Base-by-base conservation (phyloP, 2,888 invertebrate genomes). In the Colostygia pectinataria region DNA sequence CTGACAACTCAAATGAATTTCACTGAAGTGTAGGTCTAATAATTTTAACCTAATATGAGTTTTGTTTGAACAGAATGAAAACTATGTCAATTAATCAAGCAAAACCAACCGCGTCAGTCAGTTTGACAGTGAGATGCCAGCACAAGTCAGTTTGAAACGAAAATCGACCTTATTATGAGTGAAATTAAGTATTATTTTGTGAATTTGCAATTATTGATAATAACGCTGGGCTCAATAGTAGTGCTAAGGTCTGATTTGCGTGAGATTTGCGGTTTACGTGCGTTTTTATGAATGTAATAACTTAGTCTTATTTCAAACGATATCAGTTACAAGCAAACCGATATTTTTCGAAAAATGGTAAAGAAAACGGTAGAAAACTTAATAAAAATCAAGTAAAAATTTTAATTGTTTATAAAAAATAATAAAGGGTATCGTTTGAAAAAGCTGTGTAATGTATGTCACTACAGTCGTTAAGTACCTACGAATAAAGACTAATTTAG, bases 151-250 rank as follows among this genome's bases (percentile, higher is more conserved):
- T 60, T 20, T 20, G 48, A 63, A 59, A 56, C 61, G 65, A 66
- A 61, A 63, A 53, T 66, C 65, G 68, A 71, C 67, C 68, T 70
- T 68, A 71, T 63, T 65, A 56, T 55, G 49, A 57, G 37, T 55
- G 61, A 55, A 55, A 49, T 65, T 55, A 61, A 60, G 63, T 61
- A 57, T 65, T 63, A 28, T n/a, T 70, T 66, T 65, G 61, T 56
- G 61, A 53, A 49, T 38, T 63, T 53, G 61, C 58, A 61, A 61
- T 63, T 53, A 59, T 65, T 66, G 55, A 57, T 63, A 60, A n/a
- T n/a, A 54, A 67, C 52, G 63, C 65, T 68, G 57, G 66, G 71
- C 73, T 72, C 71, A 72, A 71, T 67, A 53, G 57, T 64, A 65
- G 59, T 43, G 52, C 57, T 66, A 69, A 64, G 65, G 56, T 63